Conservation (phyloP, 2,888 invertebrate species). For the Drosophila borborema region DNA sequence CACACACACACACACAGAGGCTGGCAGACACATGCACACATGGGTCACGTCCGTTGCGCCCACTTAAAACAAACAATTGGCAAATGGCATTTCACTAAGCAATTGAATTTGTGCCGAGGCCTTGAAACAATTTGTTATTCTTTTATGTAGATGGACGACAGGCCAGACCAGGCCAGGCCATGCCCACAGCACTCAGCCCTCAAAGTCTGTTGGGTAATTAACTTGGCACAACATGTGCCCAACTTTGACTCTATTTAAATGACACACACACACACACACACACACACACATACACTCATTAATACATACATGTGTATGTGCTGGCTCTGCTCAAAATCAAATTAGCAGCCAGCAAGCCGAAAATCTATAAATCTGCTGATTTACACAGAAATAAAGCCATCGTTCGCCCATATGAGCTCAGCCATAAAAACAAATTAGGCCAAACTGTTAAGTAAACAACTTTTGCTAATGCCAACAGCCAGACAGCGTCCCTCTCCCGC, state of each 20-base stretch:
- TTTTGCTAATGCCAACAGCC: slow-evolving; percentile 41
- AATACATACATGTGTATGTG: slow-evolving; percentile 1
- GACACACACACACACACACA: no score
- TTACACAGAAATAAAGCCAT: slow-evolving; percentile 74
- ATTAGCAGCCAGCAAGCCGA: slow-evolving; percentile 70
- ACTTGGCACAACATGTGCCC: slow-evolving; percentile 71
- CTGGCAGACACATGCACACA: slow-evolving; percentile 18
- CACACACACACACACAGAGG: background rate
- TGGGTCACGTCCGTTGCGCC: slow-evolving; percentile 50
- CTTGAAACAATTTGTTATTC: slow-evolving; percentile 78
- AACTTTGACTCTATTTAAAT: slow-evolving; percentile 70
- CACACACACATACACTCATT: no score
- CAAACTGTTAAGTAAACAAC: slow-evolving; percentile 82
- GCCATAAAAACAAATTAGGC: slow-evolving; percentile 80
- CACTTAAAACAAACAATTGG: slow-evolving; percentile 80
- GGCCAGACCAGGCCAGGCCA: background rate
- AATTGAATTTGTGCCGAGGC: slow-evolving; percentile 75
- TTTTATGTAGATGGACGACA: slow-evolving; percentile 46
- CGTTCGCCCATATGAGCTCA: slow-evolving; percentile 38
- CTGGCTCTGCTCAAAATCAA: slow-evolving; percentile 74
- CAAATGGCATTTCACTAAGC: slow-evolving; percentile 74
- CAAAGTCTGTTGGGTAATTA: slow-evolving; percentile 63
- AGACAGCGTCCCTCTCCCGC: slow-evolving; percentile 4
- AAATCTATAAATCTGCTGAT: slow-evolving; percentile 78
- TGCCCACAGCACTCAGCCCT: background rate